Conservation (phyloP, 2,888 invertebrate genomes). For the Diaphora mendica region DNA sequence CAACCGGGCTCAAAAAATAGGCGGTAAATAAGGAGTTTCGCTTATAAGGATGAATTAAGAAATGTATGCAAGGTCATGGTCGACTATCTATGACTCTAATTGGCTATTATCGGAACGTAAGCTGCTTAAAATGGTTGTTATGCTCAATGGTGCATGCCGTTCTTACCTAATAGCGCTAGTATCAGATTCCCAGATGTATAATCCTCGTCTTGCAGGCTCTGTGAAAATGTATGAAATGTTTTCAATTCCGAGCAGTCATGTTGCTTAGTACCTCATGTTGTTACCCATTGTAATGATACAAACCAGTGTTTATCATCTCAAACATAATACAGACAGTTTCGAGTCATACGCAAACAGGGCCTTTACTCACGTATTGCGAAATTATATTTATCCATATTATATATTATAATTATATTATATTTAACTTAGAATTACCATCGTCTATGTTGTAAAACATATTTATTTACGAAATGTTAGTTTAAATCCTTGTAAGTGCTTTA, state of each 20-base stretch:
- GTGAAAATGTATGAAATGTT: background rate
- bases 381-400: slow-evolving; percentile 44
- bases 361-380: slow-evolving; percentile 30
- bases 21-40: no score
- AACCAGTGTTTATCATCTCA: background rate
- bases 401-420: slow-evolving; percentile 38
- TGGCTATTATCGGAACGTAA: no score
- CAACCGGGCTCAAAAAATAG: no score
- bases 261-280: background rate
- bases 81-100: no score
- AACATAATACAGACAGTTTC: background rate
- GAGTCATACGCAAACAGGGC: background rate
- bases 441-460: slow-evolving; percentile 29
- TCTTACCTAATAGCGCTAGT: background rate
- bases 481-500: slow-evolving; percentile 19
- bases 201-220: background rate
- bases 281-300: background rate
- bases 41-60: no score
- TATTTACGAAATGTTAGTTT: slow-evolving; percentile 26
- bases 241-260: background rate
- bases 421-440: slow-evolving; percentile 36
- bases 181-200: background rate
- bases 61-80: no score
- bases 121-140: no score
- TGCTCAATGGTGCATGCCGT: background rate